These are phyloP conservation scores for Ophion ventricosus DNA, from an alignment of 2,888 invertebrate genomes.

Conservation along the genomic window DNA sequence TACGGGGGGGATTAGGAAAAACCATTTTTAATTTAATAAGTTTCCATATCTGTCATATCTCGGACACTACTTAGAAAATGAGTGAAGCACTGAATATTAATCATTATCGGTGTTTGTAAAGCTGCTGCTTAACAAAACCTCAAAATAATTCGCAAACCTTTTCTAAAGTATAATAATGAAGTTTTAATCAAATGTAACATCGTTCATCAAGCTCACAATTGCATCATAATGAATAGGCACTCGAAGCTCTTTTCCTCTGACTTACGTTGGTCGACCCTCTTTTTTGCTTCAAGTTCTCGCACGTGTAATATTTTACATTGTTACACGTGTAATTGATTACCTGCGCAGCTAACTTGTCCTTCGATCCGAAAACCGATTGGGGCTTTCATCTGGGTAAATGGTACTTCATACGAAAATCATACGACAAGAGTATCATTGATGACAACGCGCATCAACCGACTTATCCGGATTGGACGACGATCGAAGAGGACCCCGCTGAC, in stretches of 20 bases:
- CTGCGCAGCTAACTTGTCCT: conserved; percentile 70
- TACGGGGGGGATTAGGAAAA: too few relatives aligned
- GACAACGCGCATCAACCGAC: conserved; percentile 24
- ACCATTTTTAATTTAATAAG: too few relatives aligned
- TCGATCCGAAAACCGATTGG: conserved; percentile 74
- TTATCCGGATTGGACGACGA: conserved; percentile 53
- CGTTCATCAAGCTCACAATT: neutral
- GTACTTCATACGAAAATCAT: conserved; percentile 74
- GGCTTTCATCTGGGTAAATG: conserved; percentile 76
- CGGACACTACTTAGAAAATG: neutral
- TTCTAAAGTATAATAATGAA: neutral
- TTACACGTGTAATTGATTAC: conserved; percentile 13
- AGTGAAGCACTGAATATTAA: neutral
- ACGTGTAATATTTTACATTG: conserved; percentile 1
- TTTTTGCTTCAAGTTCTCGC: conserved; percentile 7
- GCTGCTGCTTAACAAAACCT: too few relatives aligned
- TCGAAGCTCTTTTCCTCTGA: neutral
- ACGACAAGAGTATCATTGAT: conserved; percentile 19
- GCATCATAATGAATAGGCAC: neutral
- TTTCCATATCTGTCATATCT: too few relatives aligned
- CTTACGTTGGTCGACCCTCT: neutral
- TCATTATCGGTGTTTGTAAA: neutral
- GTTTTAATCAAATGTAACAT: neutral
- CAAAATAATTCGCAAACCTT: neutral
- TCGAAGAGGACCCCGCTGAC: conserved; percentile 12